Conservation (phyloP, 2,797 vertebrate species). For the Myotis findleyi region DNA sequence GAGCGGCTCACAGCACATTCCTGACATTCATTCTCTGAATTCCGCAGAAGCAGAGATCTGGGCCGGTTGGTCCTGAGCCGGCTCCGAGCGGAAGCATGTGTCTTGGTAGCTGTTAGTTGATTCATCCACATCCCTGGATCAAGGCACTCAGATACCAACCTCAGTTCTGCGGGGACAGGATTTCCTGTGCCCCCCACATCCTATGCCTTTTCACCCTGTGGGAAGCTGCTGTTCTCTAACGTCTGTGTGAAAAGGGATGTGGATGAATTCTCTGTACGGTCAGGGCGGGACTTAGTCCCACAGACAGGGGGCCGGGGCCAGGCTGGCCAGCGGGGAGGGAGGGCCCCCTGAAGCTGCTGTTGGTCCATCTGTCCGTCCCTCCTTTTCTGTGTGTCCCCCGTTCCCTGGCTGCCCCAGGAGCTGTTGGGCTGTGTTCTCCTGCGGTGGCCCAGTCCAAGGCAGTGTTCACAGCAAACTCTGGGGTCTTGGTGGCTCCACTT, state of each 20-base stretch:
- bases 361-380: neutral
- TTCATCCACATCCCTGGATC: neutral
- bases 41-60: accelerated
- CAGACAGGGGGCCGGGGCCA: neutral
- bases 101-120: neutral
- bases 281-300: neutral
- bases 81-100: neutral
- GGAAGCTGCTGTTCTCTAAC: neutral
- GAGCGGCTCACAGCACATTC: neutral
- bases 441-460: neutral
- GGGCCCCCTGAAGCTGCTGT: neutral
- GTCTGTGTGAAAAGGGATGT: neutral
- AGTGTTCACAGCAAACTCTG: accelerated
- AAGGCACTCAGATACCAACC: neutral
- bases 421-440: neutral
- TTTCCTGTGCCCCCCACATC: neutral
- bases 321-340: neutral
- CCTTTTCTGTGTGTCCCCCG: neutral
- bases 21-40: neutral
- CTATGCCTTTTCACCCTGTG: too few species aligned
- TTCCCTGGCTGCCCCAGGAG: too few species aligned
- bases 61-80: neutral
- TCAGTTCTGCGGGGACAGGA: accelerated
- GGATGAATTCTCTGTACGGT: neutral
- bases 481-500: neutral